Evolutionary conservation across 1,140 invertebrate species (phyloP).

Genomic region (Pseudomyrmex gracilis): DNA sequence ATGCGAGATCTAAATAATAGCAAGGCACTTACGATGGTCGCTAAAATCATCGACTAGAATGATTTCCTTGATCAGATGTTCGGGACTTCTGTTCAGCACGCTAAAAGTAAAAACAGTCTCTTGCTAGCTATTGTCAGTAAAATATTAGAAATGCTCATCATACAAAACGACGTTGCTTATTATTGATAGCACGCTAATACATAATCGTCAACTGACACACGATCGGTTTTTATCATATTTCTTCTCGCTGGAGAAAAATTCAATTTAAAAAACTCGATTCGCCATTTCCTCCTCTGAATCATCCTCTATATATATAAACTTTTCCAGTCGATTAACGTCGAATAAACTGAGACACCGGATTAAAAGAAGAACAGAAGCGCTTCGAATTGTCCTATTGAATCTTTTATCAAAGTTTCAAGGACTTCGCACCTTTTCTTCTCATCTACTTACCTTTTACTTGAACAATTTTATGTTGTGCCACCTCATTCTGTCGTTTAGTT

Average conservation of each 20-base stretch:
- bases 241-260: not conserved
- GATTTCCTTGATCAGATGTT: slow-evolving; percentile 97
- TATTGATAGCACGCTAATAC: not conserved
- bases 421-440: slow-evolving; percentile 10
- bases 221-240: slow-evolving; percentile 3
- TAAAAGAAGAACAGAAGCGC: slow-evolving; percentile 53
- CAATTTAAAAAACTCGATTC: slow-evolving; percentile 13
- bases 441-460: slow-evolving; percentile 28
- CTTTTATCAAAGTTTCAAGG: slow-evolving; percentile 58
- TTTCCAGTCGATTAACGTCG: slow-evolving; percentile 53
- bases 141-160: not conserved
- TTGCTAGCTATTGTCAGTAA: not conserved
- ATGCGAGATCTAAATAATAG: too few species aligned
- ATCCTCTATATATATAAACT: slow-evolving; percentile 57
- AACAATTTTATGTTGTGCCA: slow-evolving; percentile 34
- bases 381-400: slow-evolving; percentile 53
- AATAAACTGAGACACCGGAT: slow-evolving; percentile 39
- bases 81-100: slow-evolving; percentile 97
- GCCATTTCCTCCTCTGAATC: slow-evolving; percentile 11
- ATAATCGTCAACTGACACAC: not conserved
- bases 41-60: slow-evolving; percentile 99
- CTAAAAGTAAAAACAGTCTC: slow-evolving; percentile 85
- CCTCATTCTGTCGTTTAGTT: not conserved
- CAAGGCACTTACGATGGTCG: slow-evolving; percentile 92
- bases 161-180: not conserved